Evolutionary conservation across 2,113 vertebrate genomes (phyloP).

Genomic region (Todiramphus chloris): DNA sequence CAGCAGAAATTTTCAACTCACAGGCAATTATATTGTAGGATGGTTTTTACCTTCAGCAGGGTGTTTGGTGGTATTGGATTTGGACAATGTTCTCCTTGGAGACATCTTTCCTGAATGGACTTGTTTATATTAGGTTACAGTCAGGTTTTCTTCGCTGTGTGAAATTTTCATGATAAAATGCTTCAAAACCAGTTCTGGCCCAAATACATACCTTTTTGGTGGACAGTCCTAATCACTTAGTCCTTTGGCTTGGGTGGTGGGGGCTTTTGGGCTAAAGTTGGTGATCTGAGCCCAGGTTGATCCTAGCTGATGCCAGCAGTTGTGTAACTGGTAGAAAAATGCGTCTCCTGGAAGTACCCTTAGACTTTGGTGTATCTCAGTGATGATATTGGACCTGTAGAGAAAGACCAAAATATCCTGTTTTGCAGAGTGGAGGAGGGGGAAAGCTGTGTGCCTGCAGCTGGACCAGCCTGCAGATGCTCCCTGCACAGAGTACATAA

Average conservation of each 20-base stretch:
- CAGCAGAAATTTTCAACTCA: neutral
- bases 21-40: neutral
- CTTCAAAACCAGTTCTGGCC: neutral
- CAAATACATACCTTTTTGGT: neutral
- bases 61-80: neutral
- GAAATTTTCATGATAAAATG: neutral
- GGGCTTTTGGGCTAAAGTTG: neutral
- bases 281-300: neutral
- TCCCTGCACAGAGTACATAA: neutral
- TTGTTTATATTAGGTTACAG: neutral
- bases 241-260: neutral
- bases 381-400: neutral
- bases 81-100: neutral
- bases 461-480: neutral
- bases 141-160: neutral
- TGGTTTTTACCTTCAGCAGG: neutral
- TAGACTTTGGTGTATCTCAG: neutral
- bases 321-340: neutral
- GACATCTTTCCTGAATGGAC: neutral
- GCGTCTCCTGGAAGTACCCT: neutral
- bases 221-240: neutral
- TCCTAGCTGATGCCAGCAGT: neutral
- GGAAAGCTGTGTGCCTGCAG: neutral
- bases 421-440: neutral
- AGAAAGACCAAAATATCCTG: neutral